Evolutionary conservation across 2,888 invertebrate genomes (phyloP).

Genomic region (Dendrolimus pini): DNA sequence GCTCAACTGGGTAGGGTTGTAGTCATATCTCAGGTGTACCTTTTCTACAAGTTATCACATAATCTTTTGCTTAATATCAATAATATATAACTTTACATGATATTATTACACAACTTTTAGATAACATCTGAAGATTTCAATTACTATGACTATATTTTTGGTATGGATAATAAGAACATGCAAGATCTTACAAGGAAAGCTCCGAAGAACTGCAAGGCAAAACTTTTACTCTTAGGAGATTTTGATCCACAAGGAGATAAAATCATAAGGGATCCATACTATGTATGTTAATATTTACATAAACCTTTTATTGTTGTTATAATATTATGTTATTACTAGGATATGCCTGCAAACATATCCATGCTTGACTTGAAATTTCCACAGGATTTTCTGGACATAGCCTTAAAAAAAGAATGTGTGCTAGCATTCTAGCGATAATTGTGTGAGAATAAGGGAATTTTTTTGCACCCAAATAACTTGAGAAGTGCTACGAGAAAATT

Average conservation of each 20-base stretch:
- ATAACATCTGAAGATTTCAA: conserved; percentile 84
- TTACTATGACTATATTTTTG: conserved; percentile 93
- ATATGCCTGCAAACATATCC: too few relatives aligned
- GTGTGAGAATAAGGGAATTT: too few relatives aligned
- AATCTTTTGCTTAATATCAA: too few relatives aligned
- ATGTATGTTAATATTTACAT: conserved; percentile 75
- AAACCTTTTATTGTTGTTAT: background rate
- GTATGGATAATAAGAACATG: conserved; percentile 96
- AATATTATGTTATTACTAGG: background rate
- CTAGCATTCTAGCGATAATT: too few relatives aligned
- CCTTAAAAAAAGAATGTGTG: too few relatives aligned
- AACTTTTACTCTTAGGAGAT: conserved; percentile 88
- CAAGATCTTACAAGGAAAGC: conserved; percentile 78
- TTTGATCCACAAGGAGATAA: conserved; percentile 88
- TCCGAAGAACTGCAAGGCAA: conserved; percentile 81
- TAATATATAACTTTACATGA: too few relatives aligned
- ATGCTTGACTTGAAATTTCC: too few relatives aligned
- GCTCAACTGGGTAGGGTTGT: too few relatives aligned
- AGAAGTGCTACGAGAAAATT: too few relatives aligned
- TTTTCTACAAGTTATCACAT: too few relatives aligned
- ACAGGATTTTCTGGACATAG: too few relatives aligned
- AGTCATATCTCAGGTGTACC: too few relatives aligned
- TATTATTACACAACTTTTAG: conserved; percentile 55
- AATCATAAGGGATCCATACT: conserved; percentile 94
- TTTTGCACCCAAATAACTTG: background rate